Conservation (phyloP, 1,140 invertebrate species). For the Penaeus vannamei region DNA sequence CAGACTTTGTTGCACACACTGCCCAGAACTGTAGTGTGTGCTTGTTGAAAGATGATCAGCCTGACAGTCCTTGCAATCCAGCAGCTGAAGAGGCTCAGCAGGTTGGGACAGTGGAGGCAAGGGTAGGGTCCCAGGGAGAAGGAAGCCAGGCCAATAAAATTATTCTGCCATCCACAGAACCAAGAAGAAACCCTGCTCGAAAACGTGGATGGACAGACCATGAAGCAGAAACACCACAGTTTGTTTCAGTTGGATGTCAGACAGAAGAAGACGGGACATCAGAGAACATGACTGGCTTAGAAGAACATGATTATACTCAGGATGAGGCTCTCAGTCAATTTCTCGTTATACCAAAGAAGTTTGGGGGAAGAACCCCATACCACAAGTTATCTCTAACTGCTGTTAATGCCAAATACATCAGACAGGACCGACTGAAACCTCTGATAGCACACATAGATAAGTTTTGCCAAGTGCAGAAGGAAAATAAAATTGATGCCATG, state of each 20-base stretch:
- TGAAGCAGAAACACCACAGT: not conserved
- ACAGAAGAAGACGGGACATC: not conserved
- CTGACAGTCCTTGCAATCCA: slow-evolving; percentile 7
- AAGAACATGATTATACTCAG: slow-evolving; percentile 58
- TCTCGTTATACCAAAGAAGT: slow-evolving; percentile 48
- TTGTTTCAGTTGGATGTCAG: slow-evolving; percentile 38
- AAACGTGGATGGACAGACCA: slow-evolving; percentile 41
- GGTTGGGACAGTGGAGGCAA: not conserved
- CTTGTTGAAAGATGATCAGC: slow-evolving; percentile 32
- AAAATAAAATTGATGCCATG: slow-evolving; percentile 56
- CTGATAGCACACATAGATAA: slow-evolving; percentile 58
- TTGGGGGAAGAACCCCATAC: slow-evolving; percentile 46
- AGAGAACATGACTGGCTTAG: slow-evolving; percentile 41
- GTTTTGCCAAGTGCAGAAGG: slow-evolving; percentile 53
- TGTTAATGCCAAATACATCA: slow-evolving; percentile 54
- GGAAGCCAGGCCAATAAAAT: not conserved
- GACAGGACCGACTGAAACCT: slow-evolving; percentile 55
- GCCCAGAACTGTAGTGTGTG: slow-evolving; percentile 44
- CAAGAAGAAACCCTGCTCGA: slow-evolving; percentile 41
- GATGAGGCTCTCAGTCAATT: slow-evolving; percentile 43
- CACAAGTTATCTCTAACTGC: slow-evolving; percentile 49
- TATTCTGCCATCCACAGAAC: not conserved
- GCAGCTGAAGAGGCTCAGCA: too few species aligned
- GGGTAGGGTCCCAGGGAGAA: not conserved
- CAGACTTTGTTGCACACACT: slow-evolving; percentile 52